Evolutionary conservation across 2,888 invertebrate genomes (phyloP), one percentile per base, ranked within the genome.

Genomic region (Tachina lurida): DNA sequence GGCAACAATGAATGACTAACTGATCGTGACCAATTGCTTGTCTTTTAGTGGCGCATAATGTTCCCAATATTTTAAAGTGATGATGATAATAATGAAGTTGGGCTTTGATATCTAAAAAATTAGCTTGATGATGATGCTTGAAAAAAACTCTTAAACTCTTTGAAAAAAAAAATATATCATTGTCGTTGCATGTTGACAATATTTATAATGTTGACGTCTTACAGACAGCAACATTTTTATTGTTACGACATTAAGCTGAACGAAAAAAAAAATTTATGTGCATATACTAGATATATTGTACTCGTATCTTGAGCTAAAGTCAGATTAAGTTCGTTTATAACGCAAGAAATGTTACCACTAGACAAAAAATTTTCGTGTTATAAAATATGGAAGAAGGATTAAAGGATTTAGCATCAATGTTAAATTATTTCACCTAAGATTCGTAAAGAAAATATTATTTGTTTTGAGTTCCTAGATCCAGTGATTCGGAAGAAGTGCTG

Each of bases 21-120:
- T 84, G 87, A 87, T 87, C 87, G 87, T 87, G 84, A 87, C 87
- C 87, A 87, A 87, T 87, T 84, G 81, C 54, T 86, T 86, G 82
- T 79, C 83, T 75, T 54, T 82, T 75, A 79, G 79, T 58, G 54
- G 45, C 75, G 58, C 68, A 76, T 77, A 45, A 74, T 81, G 67
- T 80, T 73, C 49, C 17, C 43, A 60, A 45, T 73, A 56, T 58
- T 49, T 60, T 52, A 68, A 22, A 58, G 22, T 62, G 54, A 62
- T 39, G 47, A 49, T 68, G 60, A 74, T 19, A 12, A 80, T 56
- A 13, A 56, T 73, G 45, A 47, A 39, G 65, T 13, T 39, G 41
- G 10, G 49, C 17, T 22, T 22, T 58, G 31, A 31, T 31, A 31
- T 5, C 10, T 17, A 54, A 54, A 22, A 19, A 65, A 45, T 47